Evolutionary conservation across 2,113 vertebrate species (phyloP).

Genomic region (Coregonus clupeaformis): DNA sequence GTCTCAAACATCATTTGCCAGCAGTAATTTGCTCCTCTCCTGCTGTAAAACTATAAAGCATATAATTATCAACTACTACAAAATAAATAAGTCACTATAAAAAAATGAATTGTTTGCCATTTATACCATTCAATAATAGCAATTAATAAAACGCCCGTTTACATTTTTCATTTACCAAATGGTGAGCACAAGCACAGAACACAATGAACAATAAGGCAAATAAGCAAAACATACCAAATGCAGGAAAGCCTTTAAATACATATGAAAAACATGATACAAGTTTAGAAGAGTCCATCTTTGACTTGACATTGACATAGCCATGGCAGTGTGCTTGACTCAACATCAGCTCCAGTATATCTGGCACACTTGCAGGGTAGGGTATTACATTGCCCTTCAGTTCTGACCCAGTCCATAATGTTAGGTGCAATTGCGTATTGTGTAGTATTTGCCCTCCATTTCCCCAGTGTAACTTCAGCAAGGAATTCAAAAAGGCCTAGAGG

Average conservation of each 20-base stretch:
- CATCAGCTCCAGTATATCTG: constrained; percentile 1
- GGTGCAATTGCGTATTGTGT: constrained; percentile 38
- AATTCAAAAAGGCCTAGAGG: constrained; percentile 62
- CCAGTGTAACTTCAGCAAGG: constrained; percentile 62
- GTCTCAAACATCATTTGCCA: constrained; percentile 10
- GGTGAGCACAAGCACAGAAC: constrained; percentile 48
- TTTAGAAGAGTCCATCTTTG: no score
- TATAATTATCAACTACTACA: constrained; percentile 33
- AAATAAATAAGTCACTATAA: constrained; percentile 67
- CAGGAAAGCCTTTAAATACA: constrained; percentile 46
- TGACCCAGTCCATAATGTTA: constrained; percentile 42
- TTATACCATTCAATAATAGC: constrained; percentile 18
- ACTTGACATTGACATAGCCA: not conserved
- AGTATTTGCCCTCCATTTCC: constrained; percentile 39
- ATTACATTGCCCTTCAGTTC: constrained; percentile 42
- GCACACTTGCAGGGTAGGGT: not conserved
- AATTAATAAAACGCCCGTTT: constrained; percentile 18
- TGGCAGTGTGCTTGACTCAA: constrained; percentile 16
- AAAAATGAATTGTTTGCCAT: constrained; percentile 21
- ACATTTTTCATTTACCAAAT: constrained; percentile 6
- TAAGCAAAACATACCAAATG: constrained; percentile 41
- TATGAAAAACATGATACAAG: constrained; percentile 16
- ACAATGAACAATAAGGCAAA: constrained; percentile 49
- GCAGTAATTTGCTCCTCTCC: constrained; percentile 6
- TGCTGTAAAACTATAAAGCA: constrained; percentile 40